phyloP scores from a whole-genome alignment of 2,797 vertebrate species.

The Remorina albescens region DNA sequence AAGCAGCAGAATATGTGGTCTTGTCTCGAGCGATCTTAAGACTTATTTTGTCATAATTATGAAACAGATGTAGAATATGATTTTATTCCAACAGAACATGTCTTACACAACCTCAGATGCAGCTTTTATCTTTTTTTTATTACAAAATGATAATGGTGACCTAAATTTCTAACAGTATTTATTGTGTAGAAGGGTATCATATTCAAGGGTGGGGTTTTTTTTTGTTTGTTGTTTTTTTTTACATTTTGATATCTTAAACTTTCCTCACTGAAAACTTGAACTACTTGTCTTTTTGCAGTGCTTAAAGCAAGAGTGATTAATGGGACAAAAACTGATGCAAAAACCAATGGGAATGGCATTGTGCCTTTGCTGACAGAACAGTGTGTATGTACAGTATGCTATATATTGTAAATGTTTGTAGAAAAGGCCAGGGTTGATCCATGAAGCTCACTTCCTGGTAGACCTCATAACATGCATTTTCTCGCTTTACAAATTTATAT shows the following conservation, averaged over 20 bases:
- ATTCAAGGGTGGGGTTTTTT: background rate
- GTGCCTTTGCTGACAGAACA: slow-evolving; percentile 67
- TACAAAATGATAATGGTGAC: slow-evolving; percentile 39
- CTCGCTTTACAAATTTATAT: slow-evolving; percentile 12
- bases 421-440: slow-evolving; percentile 21
- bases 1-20: slow-evolving; percentile 69
- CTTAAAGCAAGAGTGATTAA: slow-evolving; percentile 27
- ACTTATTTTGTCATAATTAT: slow-evolving; percentile 41
- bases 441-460: slow-evolving; percentile 11
- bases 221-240: slow-evolving; percentile 6
- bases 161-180: slow-evolving; percentile 58
- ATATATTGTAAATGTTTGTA: slow-evolving; percentile 24
- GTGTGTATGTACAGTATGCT: slow-evolving; percentile 35
- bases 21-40: slow-evolving; percentile 35
- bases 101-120: slow-evolving; percentile 62
- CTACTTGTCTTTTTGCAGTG: slow-evolving; percentile 54
- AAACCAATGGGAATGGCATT: slow-evolving; percentile 52
- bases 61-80: slow-evolving; percentile 48
- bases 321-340: slow-evolving; percentile 30
- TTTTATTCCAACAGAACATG: slow-evolving; percentile 49
- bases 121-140: slow-evolving; percentile 43
- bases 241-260: slow-evolving; percentile 43
- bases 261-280: slow-evolving; percentile 57
- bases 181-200: slow-evolving; percentile 44
- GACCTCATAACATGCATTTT: slow-evolving; percentile 31